Percentiles rank a stretch among this genome's conserved stretches.
Conservation (phyloP, 1,140 invertebrate species). For the Drosophila sechellia region DNA sequence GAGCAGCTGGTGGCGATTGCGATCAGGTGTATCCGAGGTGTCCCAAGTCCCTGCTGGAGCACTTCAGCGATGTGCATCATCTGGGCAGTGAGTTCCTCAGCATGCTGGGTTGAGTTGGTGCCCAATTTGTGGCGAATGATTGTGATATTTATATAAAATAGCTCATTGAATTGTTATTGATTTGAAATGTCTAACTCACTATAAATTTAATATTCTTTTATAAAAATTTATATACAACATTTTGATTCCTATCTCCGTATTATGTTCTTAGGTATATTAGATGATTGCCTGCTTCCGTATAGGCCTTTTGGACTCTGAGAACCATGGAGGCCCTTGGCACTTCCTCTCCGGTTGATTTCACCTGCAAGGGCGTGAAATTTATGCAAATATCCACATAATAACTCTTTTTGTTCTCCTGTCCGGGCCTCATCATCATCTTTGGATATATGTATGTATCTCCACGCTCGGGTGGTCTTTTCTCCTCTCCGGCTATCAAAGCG, state of each 20-base stretch:
- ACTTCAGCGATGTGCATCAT: slow-evolving; percentile 67
- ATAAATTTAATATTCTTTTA: too few species aligned
- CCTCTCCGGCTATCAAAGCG: slow-evolving; percentile 53
- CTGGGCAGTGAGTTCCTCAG: slow-evolving; percentile 68
- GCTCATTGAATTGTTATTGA: background rate
- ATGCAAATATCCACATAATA: slow-evolving; percentile 82
- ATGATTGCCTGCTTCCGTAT: slow-evolving; percentile 3
- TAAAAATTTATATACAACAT: background rate
- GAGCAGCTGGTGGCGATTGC: slow-evolving; percentile 86
- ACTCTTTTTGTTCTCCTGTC: slow-evolving; percentile 75
- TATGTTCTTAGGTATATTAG: background rate
- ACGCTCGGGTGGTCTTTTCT: slow-evolving; percentile 72
- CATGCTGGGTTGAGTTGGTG: slow-evolving; percentile 30
- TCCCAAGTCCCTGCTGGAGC: slow-evolving; percentile 86
- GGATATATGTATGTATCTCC: slow-evolving; percentile 25
- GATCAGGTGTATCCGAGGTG: slow-evolving; percentile 87
- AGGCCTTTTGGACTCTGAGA: background rate
- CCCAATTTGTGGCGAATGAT: too few species aligned
- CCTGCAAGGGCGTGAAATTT: slow-evolving; percentile 71
- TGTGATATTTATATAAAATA: slow-evolving; percentile 21
- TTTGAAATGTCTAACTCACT: too few species aligned
- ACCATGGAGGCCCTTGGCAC: slow-evolving; percentile 6
- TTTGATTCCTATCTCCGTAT: background rate
- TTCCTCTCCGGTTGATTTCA: slow-evolving; percentile 58
- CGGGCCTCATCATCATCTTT: slow-evolving; percentile 52